Conservation (phyloP, 2,888 invertebrate species). For the Amorpha juglandis region DNA sequence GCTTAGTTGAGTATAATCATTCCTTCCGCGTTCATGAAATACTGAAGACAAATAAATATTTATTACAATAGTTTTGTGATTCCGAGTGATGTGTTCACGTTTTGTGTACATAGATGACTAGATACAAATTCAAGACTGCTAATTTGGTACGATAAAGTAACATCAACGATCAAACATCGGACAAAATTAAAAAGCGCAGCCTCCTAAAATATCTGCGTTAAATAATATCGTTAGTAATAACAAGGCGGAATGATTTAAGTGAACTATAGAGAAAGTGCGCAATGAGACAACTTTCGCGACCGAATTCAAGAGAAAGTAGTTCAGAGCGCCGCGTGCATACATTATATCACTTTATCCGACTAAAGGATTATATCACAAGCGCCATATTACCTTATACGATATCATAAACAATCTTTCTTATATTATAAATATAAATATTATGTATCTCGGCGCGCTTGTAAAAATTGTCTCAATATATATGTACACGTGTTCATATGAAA, state of each 20-base stretch:
- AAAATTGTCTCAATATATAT: slow-evolving; percentile 13
- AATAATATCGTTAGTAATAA: slow-evolving; percentile 35
- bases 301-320: slow-evolving; percentile 84
- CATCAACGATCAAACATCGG: not conserved
- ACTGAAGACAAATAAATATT: not conserved
- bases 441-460: slow-evolving; percentile 8
- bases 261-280: slow-evolving; percentile 78
- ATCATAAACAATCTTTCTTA: slow-evolving; percentile 31
- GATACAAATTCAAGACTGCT: not conserved
- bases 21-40: not conserved
- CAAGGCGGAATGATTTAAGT: slow-evolving; percentile 63
- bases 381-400: slow-evolving; percentile 24
- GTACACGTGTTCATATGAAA: slow-evolving; percentile 24
- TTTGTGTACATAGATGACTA: not conserved
- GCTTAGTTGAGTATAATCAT: not conserved
- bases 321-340: slow-evolving; percentile 73
- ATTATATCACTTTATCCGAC: slow-evolving; percentile 80
- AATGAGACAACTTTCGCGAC: slow-evolving; percentile 82
- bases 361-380: slow-evolving; percentile 73
- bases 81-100: not conserved
- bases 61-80: not conserved
- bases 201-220: slow-evolving; percentile 25
- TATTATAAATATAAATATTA: slow-evolving; percentile 2
- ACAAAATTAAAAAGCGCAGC: slow-evolving; percentile 21
- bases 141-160: slow-evolving; percentile 1